Percentiles rank a stretch among this genome's conserved stretches.
Conservation (phyloP, 2,888 invertebrate genomes). For the Lasioglossum figueresi region DNA sequence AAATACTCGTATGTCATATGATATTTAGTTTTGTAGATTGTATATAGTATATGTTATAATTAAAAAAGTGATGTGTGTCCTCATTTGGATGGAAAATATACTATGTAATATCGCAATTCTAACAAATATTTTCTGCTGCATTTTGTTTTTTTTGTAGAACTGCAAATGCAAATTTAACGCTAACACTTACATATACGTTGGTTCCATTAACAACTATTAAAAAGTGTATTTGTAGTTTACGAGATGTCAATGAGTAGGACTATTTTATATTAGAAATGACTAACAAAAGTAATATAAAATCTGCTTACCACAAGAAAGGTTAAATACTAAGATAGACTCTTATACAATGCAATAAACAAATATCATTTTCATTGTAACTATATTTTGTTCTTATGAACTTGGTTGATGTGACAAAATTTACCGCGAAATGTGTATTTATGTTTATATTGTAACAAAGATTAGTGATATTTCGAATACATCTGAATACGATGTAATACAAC, state of each 20-base stretch:
- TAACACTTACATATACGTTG: constrained; percentile 13
- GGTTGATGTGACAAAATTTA: constrained; percentile 14
- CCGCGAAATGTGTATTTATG: not conserved
- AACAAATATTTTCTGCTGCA: constrained; percentile 37
- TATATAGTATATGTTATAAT: constrained; percentile 31
- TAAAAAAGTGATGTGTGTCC: constrained; percentile 25
- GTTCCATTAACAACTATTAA: constrained; percentile 30
- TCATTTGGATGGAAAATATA: constrained; percentile 11
- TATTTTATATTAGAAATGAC: constrained; percentile 20
- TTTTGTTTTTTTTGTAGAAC: constrained; percentile 36
- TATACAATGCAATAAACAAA: constrained; percentile 19
- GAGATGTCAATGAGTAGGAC: constrained; percentile 11
- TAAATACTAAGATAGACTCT: constrained; percentile 10
- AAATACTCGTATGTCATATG: constrained; percentile 51
- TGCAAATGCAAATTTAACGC: constrained; percentile 6
- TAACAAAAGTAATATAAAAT: constrained; percentile 17
- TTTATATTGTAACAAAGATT: not conserved
- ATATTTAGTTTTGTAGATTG: constrained; percentile 41
- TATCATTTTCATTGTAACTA: constrained; percentile 7
- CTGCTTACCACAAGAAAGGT: constrained; percentile 11
- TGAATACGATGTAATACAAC: constrained; percentile 6
- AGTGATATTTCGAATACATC: not conserved
- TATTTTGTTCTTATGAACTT: constrained; percentile 34
- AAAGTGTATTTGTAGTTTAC: constrained; percentile 29
- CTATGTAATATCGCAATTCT: constrained; percentile 32